Conservation (phyloP, 2,797 vertebrate species). For the Rousettus madagascariensis region DNA sequence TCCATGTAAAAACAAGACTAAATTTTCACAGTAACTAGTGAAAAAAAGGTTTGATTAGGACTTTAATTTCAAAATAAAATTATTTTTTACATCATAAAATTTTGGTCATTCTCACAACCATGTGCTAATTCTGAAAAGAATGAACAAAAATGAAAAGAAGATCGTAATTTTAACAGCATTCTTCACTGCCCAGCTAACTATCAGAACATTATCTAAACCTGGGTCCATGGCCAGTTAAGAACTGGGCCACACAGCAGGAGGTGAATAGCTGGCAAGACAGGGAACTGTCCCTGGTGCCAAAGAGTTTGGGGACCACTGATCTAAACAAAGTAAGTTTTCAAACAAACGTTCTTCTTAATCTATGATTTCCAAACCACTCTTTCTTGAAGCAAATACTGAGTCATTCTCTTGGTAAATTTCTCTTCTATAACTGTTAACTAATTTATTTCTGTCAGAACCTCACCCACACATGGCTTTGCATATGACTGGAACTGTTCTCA, state of each 20-base stretch:
- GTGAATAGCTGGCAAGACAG: too few species aligned
- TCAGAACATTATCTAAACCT: not conserved
- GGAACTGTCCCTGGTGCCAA: too few species aligned
- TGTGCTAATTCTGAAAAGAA: not conserved
- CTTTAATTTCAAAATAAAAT: not conserved
- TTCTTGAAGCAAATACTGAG: not conserved
- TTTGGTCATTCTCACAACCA: not conserved
- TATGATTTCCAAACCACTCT: not conserved
- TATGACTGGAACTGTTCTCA: not conserved
- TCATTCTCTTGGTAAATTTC: not conserved
- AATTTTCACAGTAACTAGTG: not conserved
- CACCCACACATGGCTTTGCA: not conserved
- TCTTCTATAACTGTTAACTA: not conserved
- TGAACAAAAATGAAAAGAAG: not conserved
- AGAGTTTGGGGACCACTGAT: not conserved
- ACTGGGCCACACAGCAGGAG: too few species aligned
- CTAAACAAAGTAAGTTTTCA: constrained; percentile 12
- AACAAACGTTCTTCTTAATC: not conserved
- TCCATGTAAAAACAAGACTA: not conserved
- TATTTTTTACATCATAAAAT: constrained; percentile 24
- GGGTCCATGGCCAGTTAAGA: too few species aligned
- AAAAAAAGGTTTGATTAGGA: not conserved
- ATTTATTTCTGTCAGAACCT: not conserved
- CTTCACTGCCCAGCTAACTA: not conserved
- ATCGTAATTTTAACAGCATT: not conserved